These are phyloP conservation scores for Toxotes lorentzi DNA, from an alignment of 2,797 vertebrate genomes.

Conservation along the genomic window DNA sequence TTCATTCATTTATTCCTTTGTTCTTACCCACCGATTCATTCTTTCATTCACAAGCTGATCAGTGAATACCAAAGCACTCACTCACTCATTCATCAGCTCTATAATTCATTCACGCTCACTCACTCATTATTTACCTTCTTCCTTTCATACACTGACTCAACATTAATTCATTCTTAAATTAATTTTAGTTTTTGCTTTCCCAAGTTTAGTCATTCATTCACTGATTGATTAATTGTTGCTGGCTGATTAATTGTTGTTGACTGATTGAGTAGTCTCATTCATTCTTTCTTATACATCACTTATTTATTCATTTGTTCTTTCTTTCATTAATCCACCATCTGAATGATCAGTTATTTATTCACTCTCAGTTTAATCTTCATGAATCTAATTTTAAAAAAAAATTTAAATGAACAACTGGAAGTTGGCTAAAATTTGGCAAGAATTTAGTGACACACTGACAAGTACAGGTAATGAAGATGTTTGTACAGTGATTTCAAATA, in stretches of 20 bases:
- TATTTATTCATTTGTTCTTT: background rate
- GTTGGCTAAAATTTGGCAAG: background rate
- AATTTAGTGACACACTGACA: too few species aligned
- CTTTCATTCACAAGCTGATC: background rate
- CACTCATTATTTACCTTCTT: conserved; percentile 16
- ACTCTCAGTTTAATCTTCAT: background rate
- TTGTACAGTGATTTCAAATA: background rate
- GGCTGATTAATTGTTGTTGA: too few species aligned
- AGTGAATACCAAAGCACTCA: background rate
- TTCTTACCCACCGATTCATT: conserved; percentile 8
- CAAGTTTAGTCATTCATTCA: conserved; percentile 1
- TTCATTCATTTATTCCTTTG: conserved; percentile 7
- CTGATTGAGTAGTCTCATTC: background rate
- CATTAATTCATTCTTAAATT: background rate
- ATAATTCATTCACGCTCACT: background rate
- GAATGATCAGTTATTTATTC: background rate
- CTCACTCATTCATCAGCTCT: background rate
- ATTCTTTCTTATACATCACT: background rate
- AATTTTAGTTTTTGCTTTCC: background rate
- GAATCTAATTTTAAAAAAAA: background rate
- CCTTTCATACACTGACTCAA: background rate
- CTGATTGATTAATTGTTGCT: background rate
- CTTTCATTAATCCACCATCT: background rate
- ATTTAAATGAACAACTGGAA: background rate
- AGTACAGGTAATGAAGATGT: background rate